phyloP scores from a whole-genome alignment of 2,888 invertebrate genomes.

The Zhuqinia jingwanae region DNA sequence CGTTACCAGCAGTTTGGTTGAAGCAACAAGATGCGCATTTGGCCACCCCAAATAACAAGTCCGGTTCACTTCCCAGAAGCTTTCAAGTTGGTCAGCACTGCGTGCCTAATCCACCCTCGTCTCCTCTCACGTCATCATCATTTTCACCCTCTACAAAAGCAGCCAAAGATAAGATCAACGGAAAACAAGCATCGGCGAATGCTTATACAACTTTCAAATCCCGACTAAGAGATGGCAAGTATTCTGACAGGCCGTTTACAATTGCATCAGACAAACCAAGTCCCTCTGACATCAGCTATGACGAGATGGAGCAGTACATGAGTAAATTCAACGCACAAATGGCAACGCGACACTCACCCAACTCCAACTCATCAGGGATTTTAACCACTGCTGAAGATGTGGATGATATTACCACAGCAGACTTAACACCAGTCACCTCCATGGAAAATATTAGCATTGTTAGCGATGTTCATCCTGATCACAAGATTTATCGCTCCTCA shows the following conservation, averaged over 20 bases:
- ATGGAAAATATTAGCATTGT: constrained; percentile 83
- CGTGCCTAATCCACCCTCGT: constrained; percentile 77
- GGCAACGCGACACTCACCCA: constrained; percentile 79
- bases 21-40: constrained; percentile 87
- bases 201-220: constrained; percentile 72
- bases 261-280: constrained; percentile 86
- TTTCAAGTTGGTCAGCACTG: constrained; percentile 86
- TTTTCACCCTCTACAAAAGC: constrained; percentile 39
- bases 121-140: constrained; percentile 52
- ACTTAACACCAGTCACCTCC: constrained; percentile 81
- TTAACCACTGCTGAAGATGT: constrained; percentile 80
- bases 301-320: constrained; percentile 84
- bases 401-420: constrained; percentile 80
- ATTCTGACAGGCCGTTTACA: constrained; percentile 86
- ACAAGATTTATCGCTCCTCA: constrained; percentile 87
- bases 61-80: constrained; percentile 89
- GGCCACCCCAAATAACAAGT: constrained; percentile 86
- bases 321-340: constrained; percentile 79
- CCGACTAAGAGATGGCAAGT: constrained; percentile 81
- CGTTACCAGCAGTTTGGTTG: constrained; percentile 87
- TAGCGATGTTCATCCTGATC: constrained; percentile 87
- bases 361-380: constrained; percentile 69
- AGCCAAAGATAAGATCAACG: constrained; percentile 56
- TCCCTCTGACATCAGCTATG: constrained; percentile 85
- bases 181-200: constrained; percentile 38